Percentiles rank a stretch among this genome's conserved stretches.
phyloP scores from a whole-genome alignment of 2,888 invertebrate species.

The Pseudococcus longispinus region DNA sequence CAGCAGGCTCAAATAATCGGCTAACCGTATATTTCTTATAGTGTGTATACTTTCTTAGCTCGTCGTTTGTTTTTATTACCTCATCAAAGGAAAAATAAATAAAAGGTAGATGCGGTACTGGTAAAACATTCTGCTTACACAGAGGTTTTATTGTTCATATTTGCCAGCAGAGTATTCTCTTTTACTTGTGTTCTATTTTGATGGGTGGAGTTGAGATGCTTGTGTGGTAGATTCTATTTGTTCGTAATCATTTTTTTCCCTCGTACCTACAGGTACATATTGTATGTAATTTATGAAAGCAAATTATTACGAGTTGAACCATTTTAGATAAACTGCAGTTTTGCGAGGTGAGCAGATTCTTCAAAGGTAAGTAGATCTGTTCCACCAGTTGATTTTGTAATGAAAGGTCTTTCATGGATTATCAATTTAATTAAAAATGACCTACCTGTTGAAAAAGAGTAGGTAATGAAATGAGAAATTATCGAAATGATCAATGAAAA shows the following conservation, averaged over 20 bases:
- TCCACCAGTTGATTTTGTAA: too few species aligned
- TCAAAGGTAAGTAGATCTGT: too few species aligned
- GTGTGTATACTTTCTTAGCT: not conserved
- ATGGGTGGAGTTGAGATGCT: not conserved
- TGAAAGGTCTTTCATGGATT: too few species aligned
- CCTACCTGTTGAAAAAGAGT: too few species aligned
- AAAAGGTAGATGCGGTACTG: not conserved
- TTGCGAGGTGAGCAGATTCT: too few species aligned
- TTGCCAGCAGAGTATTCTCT: not conserved
- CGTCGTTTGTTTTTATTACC: conserved; percentile 25
- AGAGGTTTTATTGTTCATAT: not conserved
- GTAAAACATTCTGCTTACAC: not conserved
- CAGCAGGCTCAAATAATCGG: not conserved
- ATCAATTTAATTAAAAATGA: too few species aligned
- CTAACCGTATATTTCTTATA: not conserved
- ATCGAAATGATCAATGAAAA: too few species aligned
- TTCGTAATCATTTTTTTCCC: not conserved
- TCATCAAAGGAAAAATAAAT: conserved; percentile 32
- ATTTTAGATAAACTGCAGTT: too few species aligned
- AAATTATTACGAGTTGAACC: too few species aligned
- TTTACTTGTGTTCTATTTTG: not conserved
- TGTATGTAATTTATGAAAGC: too few species aligned
- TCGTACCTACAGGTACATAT: too few species aligned
- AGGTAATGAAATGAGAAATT: too few species aligned
- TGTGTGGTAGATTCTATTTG: not conserved